These are phyloP conservation scores for Dendrocincla tyrannina DNA, from an alignment of 2,797 vertebrate species.

Conservation along the genomic window DNA sequence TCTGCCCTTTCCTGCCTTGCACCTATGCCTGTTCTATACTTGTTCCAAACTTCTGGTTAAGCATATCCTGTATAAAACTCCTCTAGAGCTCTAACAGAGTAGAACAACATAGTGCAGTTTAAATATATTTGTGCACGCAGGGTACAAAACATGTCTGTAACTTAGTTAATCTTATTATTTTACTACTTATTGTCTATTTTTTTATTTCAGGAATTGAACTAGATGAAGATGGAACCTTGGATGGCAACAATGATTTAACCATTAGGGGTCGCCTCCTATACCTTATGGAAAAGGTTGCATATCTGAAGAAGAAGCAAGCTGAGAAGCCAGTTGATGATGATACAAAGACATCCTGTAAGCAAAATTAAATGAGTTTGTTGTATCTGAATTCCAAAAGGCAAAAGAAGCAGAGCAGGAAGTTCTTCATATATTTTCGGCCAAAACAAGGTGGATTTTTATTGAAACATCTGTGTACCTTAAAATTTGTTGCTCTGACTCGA, in stretches of 20 bases:
- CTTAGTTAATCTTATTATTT: background rate
- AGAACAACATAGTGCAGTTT: background rate
- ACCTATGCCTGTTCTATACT: background rate
- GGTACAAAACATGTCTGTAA: background rate
- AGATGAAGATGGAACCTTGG: conserved; percentile 85
- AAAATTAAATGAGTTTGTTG: background rate
- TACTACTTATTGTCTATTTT: background rate
- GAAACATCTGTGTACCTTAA: background rate
- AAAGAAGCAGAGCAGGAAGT: background rate
- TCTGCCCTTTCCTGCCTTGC: background rate
- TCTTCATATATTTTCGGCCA: background rate
- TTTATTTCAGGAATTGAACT: conserved; percentile 85
- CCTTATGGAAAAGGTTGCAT: conserved; percentile 90
- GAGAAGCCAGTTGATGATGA: conserved; percentile 84
- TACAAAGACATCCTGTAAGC: conserved; percentile 87
- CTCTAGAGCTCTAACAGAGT: background rate
- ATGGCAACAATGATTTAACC: conserved; percentile 86
- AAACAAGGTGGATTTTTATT: background rate
- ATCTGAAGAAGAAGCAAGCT: conserved; percentile 88
- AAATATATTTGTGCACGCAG: background rate
- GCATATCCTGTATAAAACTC: background rate
- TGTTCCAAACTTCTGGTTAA: background rate
- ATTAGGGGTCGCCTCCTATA: conserved; percentile 89
- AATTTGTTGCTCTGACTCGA: background rate
- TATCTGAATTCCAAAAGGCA: background rate